Conservation (phyloP, 2,888 invertebrate genomes). For the Meloe dianella region DNA sequence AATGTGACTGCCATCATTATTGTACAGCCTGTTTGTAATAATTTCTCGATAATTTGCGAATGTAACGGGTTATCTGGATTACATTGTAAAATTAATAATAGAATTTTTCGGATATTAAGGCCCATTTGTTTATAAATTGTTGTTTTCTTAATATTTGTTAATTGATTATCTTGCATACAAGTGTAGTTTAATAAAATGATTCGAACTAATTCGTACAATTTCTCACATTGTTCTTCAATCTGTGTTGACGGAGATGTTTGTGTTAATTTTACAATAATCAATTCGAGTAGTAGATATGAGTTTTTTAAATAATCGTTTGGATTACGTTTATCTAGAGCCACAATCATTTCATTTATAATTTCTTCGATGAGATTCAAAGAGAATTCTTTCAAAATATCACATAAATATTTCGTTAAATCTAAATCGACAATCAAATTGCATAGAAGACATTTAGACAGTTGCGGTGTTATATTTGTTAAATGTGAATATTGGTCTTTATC, state of each 20-base stretch:
- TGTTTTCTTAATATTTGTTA: conserved; percentile 38
- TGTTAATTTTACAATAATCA: conserved; percentile 27
- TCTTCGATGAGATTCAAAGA: conserved; percentile 41
- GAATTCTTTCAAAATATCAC: conserved; percentile 40
- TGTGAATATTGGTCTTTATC: conserved; percentile 46
- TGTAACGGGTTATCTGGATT: conserved; percentile 36
- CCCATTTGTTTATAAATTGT: conserved; percentile 40
- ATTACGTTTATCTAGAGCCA: conserved; percentile 44
- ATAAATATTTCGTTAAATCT: conserved; percentile 41
- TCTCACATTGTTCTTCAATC: conserved; percentile 38
- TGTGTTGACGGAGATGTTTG: background rate
- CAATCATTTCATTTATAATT: conserved; percentile 46
- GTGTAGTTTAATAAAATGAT: conserved; percentile 46
- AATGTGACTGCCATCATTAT: conserved; percentile 50
- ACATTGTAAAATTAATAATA: conserved; percentile 24
- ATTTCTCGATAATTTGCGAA: conserved; percentile 40
- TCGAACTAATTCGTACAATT: conserved; percentile 38
- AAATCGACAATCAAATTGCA: conserved; percentile 44
- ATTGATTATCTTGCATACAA: conserved; percentile 41
- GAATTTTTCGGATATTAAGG: background rate
- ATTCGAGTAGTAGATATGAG: conserved; percentile 37
- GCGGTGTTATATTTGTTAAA: conserved; percentile 48
- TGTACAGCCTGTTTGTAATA: conserved; percentile 41
- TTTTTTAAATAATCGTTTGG: conserved; percentile 40
- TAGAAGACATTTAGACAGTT: conserved; percentile 51